Percentiles rank a stretch among this genome's conserved stretches.
Evolutionary conservation across 2,113 vertebrate species (phyloP).

Genomic region (Ornithorhynchus anatinus): DNA sequence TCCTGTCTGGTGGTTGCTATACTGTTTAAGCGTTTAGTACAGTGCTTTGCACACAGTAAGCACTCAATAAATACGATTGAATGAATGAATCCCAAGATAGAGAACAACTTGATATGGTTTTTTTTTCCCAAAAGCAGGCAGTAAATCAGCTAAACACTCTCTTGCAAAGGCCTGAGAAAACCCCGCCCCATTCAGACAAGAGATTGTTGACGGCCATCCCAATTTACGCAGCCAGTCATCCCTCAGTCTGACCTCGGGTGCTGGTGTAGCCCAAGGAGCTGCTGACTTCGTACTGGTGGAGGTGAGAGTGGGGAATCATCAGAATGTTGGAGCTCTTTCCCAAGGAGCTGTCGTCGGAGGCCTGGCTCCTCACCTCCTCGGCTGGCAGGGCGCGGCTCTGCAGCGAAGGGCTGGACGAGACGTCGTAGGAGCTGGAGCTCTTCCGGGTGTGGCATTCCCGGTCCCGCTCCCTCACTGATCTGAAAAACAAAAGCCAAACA

Average conservation of each 20-base stretch:
- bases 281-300: conserved; percentile 95
- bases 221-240: not conserved
- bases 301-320: conserved; percentile 85
- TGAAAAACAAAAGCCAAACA: conserved; percentile 32
- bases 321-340: conserved; percentile 91
- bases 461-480: conserved; percentile 76
- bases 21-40: too few species aligned
- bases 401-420: conserved; percentile 76
- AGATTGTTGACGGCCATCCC: not conserved
- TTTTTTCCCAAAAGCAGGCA: not conserved
- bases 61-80: too few species aligned
- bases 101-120: too few species aligned
- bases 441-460: conserved; percentile 83
- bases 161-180: not conserved
- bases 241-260: conserved; percentile 82
- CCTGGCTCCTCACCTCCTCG: conserved; percentile 91
- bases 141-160: not conserved
- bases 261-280: conserved; percentile 96
- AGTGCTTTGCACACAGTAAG: too few species aligned
- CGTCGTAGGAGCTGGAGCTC: conserved; percentile 87
- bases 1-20: too few species aligned
- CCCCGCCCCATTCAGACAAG: not conserved
- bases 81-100: too few species aligned
- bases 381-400: conserved; percentile 71
- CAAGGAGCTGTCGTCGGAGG: conserved; percentile 91